These are phyloP conservation scores for Montifringilla adamsi DNA, from an alignment of 2,113 vertebrate species.

Conservation along the genomic window DNA sequence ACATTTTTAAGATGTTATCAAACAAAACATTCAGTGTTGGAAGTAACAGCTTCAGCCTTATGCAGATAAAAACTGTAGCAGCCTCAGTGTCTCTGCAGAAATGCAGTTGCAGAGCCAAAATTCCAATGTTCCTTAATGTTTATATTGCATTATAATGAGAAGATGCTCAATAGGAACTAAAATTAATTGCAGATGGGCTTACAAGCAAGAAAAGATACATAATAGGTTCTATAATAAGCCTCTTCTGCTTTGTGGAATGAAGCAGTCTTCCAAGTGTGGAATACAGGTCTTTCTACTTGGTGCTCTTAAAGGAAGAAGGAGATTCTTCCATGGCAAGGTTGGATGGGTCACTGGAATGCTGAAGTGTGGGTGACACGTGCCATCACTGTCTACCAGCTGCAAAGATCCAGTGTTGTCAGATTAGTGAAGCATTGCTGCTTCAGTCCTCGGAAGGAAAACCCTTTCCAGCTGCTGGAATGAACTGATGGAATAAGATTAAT, in stretches of 20 bases:
- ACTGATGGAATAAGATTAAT: slow-evolving; percentile 20
- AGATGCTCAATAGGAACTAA: background rate
- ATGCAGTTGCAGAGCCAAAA: background rate
- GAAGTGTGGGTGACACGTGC: background rate
- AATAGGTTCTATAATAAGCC: background rate
- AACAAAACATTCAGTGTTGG: background rate
- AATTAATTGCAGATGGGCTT: background rate
- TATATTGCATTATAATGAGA: background rate
- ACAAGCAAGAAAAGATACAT: background rate
- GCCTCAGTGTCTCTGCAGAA: background rate
- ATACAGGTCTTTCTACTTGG: background rate
- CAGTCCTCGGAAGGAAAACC: background rate
- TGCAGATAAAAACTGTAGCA: background rate
- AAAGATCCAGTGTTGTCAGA: background rate
- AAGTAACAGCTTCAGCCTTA: background rate
- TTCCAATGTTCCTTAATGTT: background rate
- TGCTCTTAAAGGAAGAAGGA: background rate
- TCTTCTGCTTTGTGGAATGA: background rate
- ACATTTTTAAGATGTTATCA: slow-evolving; percentile 26
- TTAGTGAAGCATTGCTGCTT: background rate
- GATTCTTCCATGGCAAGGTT: background rate
- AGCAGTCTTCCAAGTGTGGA: background rate
- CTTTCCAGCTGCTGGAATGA: slow-evolving; percentile 31
- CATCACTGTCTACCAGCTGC: background rate
- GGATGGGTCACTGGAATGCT: background rate